These are phyloP conservation scores for Cantharis nigra DNA, from an alignment of 2,888 invertebrate species.

Conservation along the genomic window DNA sequence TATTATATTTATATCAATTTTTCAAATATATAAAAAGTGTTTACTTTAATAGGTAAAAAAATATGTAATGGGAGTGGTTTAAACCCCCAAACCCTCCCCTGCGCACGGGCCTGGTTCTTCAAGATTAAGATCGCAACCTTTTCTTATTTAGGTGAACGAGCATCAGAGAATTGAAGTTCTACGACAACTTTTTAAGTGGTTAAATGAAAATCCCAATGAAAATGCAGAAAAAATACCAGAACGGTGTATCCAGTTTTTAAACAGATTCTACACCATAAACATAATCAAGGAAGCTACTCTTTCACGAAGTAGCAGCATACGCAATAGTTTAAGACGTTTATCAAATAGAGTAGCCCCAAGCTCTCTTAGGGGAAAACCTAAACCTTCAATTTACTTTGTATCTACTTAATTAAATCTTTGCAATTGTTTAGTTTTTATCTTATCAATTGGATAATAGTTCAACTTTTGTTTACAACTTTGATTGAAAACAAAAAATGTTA, in stretches of 20 bases:
- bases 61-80: no score
- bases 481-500: neutral
- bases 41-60: no score
- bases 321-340: slow-evolving; percentile 38
- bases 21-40: no score
- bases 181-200: slow-evolving; percentile 43
- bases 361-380: neutral
- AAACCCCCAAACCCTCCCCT: no score
- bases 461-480: neutral
- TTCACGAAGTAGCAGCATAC: slow-evolving; percentile 42
- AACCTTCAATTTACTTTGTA: neutral
- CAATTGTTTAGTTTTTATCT: neutral
- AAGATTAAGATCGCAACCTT: no score
- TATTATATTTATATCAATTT: no score
- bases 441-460: neutral
- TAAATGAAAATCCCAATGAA: slow-evolving; percentile 42
- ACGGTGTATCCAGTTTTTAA: slow-evolving; percentile 41
- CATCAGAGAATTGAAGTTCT: slow-evolving; percentile 45
- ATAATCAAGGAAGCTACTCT: slow-evolving; percentile 37
- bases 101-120: no score
- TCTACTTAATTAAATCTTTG: neutral
- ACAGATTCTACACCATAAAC: slow-evolving; percentile 38
- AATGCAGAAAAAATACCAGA: slow-evolving; percentile 45
- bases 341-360: neutral
- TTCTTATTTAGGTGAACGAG: slow-evolving; percentile 39